Base-by-base conservation (phyloP, 1,140 invertebrate species). In the Scaptomyza hsui region DNA sequence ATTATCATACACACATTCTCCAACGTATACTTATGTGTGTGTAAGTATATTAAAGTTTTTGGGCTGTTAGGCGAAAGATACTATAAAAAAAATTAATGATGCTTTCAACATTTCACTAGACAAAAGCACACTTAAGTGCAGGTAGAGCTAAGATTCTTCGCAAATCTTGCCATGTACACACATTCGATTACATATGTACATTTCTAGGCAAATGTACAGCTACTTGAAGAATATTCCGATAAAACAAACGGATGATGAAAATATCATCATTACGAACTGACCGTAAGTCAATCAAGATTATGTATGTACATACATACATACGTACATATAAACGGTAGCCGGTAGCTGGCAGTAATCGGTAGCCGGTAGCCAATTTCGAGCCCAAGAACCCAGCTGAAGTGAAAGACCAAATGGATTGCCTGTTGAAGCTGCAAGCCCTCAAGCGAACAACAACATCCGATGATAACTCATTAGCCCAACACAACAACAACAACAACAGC, bases 61-160 rank as follows among this genome's bases (percentile, higher is more conserved):
- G 52, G 72, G 21, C 53, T 59, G 42, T 44, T 45, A 72, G 60
- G 52, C 61, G 56, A 60, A 82, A 77, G 62, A 72, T 48, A 79
- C 59, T 53, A 49, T 37, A 47, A 55, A 73, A 61, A 61, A 69
- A 85, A 67, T 88, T 85, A 85, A 85, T 85, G 81, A 85, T 81
- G 81, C 81, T 85, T 85, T 85, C 81, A 86, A 88, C 81, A 85
- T 85, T 85, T 85, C 81, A 88, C 81, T 85, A 85, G 81, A 57
- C 61, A 85, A 79, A 75, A 78, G 75, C 77, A 60, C 39, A 63
- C 39, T 74, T 24, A 65, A 72, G 65, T 81, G 73, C 73, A 82
- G 78, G 78, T 81, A 81, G 49, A 29, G 26, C 1, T n/a, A n/a
- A n/a, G n/a, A n/a, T n/a, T n/a, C n/a, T n/a, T n/a, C n/a, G n/a